Evolutionary conservation across 2,888 invertebrate species (phyloP), one percentile per base, ranked within the genome.

Genomic region (Prosapia bicincta): DNA sequence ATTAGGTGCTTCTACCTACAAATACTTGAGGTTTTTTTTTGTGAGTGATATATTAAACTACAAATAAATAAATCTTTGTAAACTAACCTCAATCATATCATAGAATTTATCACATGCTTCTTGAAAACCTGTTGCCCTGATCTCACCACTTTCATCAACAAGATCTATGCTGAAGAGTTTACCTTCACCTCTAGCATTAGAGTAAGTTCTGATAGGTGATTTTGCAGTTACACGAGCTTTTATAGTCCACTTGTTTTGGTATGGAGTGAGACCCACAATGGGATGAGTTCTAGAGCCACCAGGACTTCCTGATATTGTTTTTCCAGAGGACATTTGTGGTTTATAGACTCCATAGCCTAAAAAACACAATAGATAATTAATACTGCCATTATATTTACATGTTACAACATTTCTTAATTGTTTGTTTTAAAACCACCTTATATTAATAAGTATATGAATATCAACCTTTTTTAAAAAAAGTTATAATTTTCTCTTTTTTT

Each of bases 221-320:
- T 99, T 99, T 81, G 89, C 90, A 77, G 92, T 93, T 0, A 98
- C 94, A 71, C 98, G 89, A 0, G 92, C 98, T 83, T 94, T 94
- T 77, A 99, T 94, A 1, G 95, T 92, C 97, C 98, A 98, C 82
- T 92, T 95, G 85, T 96, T 97, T 83, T 97, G 96, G 84, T 97
- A 98, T 0, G 98, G 98, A 80, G 95, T 97, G 13, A 98, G 88
- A 81, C 93, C 93, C 20, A 90, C 87, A 81, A 98, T 97, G 0
- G 96, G 93, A 84, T 92, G 90, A 26, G 90, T 89, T 84, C 88
- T n/a, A 20, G 54, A 54, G 20, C 54, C 20, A 3, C 1, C 2
- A 5, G 54, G 54, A 13, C 54, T 54, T 1, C 54, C 54, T 20
- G 54, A 54, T 6, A 54, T 20, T 6, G 20, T 13, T 54, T 20